Conservation (phyloP, 2,797 vertebrate genomes). For the Cyclura pinguis region DNA sequence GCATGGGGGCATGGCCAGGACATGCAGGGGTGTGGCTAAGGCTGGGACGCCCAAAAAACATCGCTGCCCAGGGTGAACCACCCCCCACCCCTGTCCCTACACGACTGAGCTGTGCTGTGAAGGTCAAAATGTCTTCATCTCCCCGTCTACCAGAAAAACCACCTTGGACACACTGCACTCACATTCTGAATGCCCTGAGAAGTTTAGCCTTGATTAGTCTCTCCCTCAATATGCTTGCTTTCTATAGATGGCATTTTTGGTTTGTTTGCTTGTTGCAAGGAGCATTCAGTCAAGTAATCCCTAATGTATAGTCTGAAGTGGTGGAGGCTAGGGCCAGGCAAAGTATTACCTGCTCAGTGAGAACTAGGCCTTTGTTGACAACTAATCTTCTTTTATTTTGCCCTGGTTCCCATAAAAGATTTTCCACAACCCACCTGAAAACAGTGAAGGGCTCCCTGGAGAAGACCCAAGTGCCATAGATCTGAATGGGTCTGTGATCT, state of each 20-base stretch:
- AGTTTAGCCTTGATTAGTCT: no score
- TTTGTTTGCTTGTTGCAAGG: not conserved
- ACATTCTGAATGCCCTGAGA: no score
- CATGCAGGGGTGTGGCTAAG: no score
- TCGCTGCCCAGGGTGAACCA: no score
- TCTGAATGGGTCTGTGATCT: conserved; percentile 20
- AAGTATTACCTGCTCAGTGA: not conserved
- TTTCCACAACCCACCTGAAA: conserved; percentile 5
- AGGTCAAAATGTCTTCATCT: no score
- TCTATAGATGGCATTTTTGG: not conserved
- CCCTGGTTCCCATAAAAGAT: conserved; percentile 5
- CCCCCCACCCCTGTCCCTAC: no score
- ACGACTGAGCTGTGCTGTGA: no score
- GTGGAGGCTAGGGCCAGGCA: not conserved
- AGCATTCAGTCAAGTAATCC: not conserved
- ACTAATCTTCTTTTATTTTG: conserved; percentile 1
- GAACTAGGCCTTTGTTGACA: not conserved
- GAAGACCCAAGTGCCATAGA: not conserved
- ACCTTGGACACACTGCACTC: no score
- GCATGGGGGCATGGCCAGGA: no score
- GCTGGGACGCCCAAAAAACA: no score
- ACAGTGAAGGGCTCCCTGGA: conserved; percentile 8
- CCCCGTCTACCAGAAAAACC: no score
- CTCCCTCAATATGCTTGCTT: no score
- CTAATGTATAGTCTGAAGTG: not conserved